A percentile compares a stretch with the other conserved stretches of the same genome.
Evolutionary conservation across 2,888 invertebrate genomes (phyloP).

Genomic region (Chymomyza procnemis): DNA sequence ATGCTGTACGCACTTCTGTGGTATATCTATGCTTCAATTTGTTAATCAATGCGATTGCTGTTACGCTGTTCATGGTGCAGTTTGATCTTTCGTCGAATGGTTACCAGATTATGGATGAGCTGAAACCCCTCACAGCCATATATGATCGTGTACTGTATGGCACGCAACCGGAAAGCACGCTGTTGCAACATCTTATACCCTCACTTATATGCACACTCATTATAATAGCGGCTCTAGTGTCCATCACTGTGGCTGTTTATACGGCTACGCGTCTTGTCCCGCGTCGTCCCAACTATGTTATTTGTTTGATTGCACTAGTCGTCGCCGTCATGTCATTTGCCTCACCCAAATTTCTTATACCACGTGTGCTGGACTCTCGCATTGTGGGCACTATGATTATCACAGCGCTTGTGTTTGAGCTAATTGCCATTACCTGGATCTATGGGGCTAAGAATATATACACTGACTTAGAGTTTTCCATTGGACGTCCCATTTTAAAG

Average conservation of each 20-base stretch:
- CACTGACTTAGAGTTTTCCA: constrained; percentile 78
- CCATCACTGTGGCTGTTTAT: constrained; percentile 76
- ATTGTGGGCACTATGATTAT: constrained; percentile 76
- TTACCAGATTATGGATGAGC: constrained; percentile 67
- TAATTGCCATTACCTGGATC: constrained; percentile 78
- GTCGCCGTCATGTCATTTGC: constrained; percentile 74
- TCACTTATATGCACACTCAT: constrained; percentile 73
- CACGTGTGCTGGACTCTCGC: constrained; percentile 75
- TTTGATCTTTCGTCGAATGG: constrained; percentile 73
- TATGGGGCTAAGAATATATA: constrained; percentile 78
- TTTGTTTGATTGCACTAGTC: constrained; percentile 76
- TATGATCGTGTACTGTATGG: constrained; percentile 75
- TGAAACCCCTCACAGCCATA: constrained; percentile 77
- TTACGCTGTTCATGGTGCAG: constrained; percentile 78
- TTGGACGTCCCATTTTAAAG: constrained; percentile 77
- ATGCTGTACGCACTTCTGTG: constrained; percentile 77
- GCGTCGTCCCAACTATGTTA: constrained; percentile 77
- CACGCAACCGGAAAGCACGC: constrained; percentile 47
- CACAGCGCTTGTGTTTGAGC: constrained; percentile 76
- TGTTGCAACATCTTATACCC: constrained; percentile 71
- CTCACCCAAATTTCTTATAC: constrained; percentile 75
- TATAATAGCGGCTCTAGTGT: constrained; percentile 75
- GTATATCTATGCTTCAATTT: constrained; percentile 79
- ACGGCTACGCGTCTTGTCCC: constrained; percentile 77
- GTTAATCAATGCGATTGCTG: constrained; percentile 76